Evolutionary conservation across 2,797 vertebrate species (phyloP).

Genomic region (Xerus rutilus): DNA sequence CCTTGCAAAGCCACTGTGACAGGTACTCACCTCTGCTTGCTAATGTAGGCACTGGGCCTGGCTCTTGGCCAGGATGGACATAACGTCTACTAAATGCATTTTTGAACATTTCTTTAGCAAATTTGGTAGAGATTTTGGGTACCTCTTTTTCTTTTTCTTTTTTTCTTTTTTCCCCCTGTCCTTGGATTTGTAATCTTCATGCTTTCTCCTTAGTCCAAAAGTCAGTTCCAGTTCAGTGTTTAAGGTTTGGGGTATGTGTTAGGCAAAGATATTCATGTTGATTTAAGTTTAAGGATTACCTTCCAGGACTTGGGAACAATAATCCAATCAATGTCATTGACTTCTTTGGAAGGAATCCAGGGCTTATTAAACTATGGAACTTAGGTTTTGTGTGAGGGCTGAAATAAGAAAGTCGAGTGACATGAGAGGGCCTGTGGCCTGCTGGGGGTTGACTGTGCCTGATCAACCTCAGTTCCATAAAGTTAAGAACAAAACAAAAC

Average conservation of each 20-base stretch:
- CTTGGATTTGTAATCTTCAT: neutral
- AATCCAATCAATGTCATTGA: constrained; percentile 12
- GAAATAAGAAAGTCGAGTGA: constrained; percentile 40
- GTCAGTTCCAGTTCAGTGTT: neutral
- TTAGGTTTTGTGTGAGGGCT: constrained; percentile 43
- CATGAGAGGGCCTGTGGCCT: neutral
- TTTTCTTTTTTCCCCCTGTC: no score
- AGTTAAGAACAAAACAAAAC: neutral
- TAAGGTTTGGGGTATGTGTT: neutral
- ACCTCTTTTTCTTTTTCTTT: neutral
- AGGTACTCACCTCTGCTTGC: neutral
- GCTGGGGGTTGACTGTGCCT: neutral
- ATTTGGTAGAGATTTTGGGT: neutral
- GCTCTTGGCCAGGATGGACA: neutral
- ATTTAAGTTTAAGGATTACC: constrained; percentile 30
- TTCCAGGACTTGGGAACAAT: neutral
- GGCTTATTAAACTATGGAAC: constrained; percentile 41
- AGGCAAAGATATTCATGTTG: neutral
- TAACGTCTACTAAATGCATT: neutral
- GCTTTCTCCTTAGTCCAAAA: constrained; percentile 14
- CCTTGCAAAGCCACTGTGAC: neutral
- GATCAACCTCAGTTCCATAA: constrained; percentile 54
- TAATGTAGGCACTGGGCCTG: neutral
- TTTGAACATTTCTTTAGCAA: constrained; percentile 6
- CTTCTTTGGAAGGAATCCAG: neutral